These are phyloP conservation scores for Polymixis lichenea DNA, from an alignment of 2,888 invertebrate genomes.

Conservation along the genomic window DNA sequence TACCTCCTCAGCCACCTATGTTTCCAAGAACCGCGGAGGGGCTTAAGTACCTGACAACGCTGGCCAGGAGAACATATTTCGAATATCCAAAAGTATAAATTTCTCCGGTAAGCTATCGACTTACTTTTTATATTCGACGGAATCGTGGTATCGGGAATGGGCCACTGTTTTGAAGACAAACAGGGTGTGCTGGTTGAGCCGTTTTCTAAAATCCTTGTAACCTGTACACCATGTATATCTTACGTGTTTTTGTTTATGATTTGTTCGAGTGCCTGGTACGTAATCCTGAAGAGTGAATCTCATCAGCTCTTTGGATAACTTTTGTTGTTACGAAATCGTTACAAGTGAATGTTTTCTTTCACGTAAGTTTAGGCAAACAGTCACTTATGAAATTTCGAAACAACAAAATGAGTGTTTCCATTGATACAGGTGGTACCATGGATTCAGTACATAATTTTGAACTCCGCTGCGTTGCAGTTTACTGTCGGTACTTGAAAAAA, in stretches of 20 bases:
- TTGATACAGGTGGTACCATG: too few relatives aligned
- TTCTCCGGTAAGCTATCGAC: constrained; percentile 89
- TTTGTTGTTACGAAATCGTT: constrained; percentile 16
- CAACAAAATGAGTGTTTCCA: too few relatives aligned
- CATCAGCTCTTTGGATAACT: constrained; percentile 35
- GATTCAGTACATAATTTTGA: too few relatives aligned
- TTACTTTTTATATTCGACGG: constrained; percentile 89
- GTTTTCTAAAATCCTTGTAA: constrained; percentile 62
- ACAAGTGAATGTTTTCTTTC: background rate
- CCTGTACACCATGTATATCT: constrained; percentile 57
- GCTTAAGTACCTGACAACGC: constrained; percentile 66
- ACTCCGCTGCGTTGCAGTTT: too few relatives aligned
- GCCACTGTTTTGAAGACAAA: constrained; percentile 88
- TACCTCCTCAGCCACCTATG: constrained; percentile 40
- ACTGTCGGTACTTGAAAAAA: too few relatives aligned
- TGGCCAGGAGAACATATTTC: constrained; percentile 85
- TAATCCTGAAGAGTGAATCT: constrained; percentile 47
- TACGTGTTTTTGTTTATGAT: constrained; percentile 66
- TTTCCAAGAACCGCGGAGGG: constrained; percentile 16
- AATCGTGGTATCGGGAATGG: constrained; percentile 86
- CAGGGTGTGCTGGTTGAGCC: constrained; percentile 73
- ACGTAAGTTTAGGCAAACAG: too few relatives aligned
- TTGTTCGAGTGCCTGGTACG: constrained; percentile 53
- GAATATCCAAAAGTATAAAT: constrained; percentile 91
- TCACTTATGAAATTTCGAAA: too few relatives aligned